These are phyloP conservation scores for Melanotaenia trifasciata DNA, from an alignment of 2,797 vertebrate species.

Conservation along the genomic window DNA sequence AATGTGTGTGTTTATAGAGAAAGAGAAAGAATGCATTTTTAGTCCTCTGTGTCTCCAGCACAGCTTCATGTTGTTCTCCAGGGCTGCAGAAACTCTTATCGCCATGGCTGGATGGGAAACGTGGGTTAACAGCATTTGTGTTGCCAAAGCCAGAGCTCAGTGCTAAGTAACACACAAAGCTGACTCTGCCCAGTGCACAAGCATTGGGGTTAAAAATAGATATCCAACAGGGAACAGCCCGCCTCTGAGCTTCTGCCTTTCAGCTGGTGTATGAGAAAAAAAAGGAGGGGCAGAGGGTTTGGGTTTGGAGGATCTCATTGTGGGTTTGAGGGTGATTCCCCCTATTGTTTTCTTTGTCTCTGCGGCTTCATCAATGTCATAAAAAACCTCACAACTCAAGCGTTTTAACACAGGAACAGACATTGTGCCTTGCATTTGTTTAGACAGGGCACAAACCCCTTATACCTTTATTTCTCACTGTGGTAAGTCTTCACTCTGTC, in stretches of 20 bases:
- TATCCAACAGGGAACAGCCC: constrained; percentile 6
- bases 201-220: constrained; percentile 60
- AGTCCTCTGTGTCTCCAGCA: constrained; percentile 13
- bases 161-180: constrained; percentile 37
- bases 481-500: background rate
- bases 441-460: background rate
- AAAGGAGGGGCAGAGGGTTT: constrained; percentile 17
- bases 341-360: constrained; percentile 12
- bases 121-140: constrained; percentile 49
- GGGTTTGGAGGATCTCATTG: constrained; percentile 22
- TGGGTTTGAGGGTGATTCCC: constrained; percentile 27
- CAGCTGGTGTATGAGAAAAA: constrained; percentile 38
- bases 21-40: constrained; percentile 29
- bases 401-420: background rate
- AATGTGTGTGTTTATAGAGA: background rate
- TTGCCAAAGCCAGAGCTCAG: constrained; percentile 47
- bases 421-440: background rate
- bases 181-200: constrained; percentile 32
- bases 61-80: constrained; percentile 42
- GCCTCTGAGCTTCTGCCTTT: constrained; percentile 43
- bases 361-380: background rate
- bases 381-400: background rate
- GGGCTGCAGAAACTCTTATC: constrained; percentile 54
- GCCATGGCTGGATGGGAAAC: constrained; percentile 49
- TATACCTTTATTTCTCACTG: too few relatives aligned